phyloP scores from a whole-genome alignment of 2,113 vertebrate species.

The Chaetura pelagica region DNA sequence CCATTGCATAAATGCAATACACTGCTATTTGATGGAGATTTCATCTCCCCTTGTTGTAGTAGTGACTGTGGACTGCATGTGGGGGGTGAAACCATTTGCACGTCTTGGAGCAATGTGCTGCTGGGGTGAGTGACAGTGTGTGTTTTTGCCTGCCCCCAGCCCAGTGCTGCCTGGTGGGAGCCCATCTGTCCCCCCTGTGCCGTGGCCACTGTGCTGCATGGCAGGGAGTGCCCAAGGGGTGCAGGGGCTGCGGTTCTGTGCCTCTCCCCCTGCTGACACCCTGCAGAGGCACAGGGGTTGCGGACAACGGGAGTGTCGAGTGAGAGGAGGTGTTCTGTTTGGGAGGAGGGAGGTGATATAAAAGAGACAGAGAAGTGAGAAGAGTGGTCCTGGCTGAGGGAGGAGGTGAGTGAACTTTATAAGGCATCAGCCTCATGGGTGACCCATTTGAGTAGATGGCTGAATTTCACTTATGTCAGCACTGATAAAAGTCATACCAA shows the following conservation, averaged over 20 bases:
- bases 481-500: neutral
- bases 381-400: neutral
- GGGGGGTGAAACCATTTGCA: neutral
- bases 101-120: fast-evolving
- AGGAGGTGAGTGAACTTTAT: neutral
- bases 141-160: neutral
- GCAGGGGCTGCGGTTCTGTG: neutral
- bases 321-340: neutral
- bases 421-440: fast-evolving
- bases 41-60: neutral
- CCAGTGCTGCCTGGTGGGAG: fast-evolving
- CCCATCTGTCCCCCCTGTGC: neutral
- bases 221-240: fast-evolving
- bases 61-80: neutral
- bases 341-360: neutral
- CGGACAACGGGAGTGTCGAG: fast-evolving
- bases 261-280: neutral
- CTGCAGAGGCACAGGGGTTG: neutral
- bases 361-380: neutral
- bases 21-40: neutral
- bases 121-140: fast-evolving
- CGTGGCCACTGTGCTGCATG: fast-evolving
- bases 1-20: neutral
- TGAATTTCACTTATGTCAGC: neutral
- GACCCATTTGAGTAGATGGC: neutral